Percentiles rank a stretch among this genome's conserved stretches.
phyloP scores from a whole-genome alignment of 2,797 vertebrate species.

The Lutjanus campechanus region DNA sequence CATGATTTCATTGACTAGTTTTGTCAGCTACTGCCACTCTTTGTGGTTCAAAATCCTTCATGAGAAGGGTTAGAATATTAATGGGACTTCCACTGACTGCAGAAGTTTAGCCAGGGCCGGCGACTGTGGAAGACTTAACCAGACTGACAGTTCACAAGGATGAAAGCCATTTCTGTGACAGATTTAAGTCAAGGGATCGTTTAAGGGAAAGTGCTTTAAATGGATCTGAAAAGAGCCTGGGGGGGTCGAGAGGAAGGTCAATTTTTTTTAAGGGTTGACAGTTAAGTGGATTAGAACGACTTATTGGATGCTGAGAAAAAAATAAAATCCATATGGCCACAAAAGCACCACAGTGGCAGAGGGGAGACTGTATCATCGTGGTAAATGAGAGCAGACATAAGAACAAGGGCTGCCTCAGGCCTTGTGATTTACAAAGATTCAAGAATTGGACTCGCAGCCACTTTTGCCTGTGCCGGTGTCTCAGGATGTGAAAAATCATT shows the following conservation, averaged over 20 bases:
- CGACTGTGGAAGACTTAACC: slow-evolving; percentile 60
- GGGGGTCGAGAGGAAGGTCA: slow-evolving; percentile 62
- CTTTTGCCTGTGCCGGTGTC: slow-evolving; percentile 5
- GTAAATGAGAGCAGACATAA: slow-evolving; percentile 61
- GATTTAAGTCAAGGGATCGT: slow-evolving; percentile 66
- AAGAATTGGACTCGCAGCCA: slow-evolving; percentile 11
- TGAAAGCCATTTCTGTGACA: slow-evolving; percentile 69
- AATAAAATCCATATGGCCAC: slow-evolving; percentile 55
- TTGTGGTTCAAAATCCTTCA: slow-evolving; percentile 58
- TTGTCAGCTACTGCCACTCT: slow-evolving; percentile 47
- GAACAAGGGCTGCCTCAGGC: slow-evolving; percentile 49
- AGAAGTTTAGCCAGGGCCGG: slow-evolving; percentile 62
- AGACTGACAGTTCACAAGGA: slow-evolving; percentile 69
- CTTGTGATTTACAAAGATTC: slow-evolving; percentile 44
- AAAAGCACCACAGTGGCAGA: slow-evolving; percentile 44
- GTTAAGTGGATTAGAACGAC: slow-evolving; percentile 69
- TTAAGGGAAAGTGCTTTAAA: slow-evolving; percentile 62
- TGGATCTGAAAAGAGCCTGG: slow-evolving; percentile 51
- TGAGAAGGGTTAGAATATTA: slow-evolving; percentile 68
- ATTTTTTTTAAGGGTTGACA: slow-evolving; percentile 53
- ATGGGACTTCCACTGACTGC: slow-evolving; percentile 59
- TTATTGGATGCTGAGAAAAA: slow-evolving; percentile 57
- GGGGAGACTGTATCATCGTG: slow-evolving; percentile 29
- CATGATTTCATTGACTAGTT: slow-evolving; percentile 37
- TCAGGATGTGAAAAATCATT: slow-evolving; percentile 38